These are phyloP conservation scores for Cynopterus brachyotis DNA, from an alignment of 2,113 vertebrate genomes.

Conservation along the genomic window DNA sequence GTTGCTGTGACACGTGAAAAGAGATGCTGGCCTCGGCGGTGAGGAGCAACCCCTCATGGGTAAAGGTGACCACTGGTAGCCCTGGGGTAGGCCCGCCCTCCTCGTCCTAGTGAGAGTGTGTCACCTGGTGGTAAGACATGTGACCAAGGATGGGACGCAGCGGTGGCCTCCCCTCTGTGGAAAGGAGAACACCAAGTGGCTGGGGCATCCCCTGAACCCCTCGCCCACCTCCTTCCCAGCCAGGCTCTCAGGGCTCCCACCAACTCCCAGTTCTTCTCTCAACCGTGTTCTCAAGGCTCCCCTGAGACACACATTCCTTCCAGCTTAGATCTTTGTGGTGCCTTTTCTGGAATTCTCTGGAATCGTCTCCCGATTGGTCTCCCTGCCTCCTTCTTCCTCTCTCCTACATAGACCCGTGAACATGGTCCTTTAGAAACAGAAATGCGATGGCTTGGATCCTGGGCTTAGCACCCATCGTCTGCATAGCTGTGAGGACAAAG, in stretches of 20 bases:
- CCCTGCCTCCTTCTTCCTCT: neutral
- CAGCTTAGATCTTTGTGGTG: neutral
- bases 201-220: accelerated
- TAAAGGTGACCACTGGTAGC: neutral
- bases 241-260: accelerated
- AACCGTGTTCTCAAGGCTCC: neutral
- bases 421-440: neutral
- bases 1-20: too few species aligned
- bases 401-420: neutral
- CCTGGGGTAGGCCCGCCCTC: neutral
- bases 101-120: neutral
- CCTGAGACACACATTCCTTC: accelerated
- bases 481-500: neutral
- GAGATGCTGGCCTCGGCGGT: neutral
- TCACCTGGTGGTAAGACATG: accelerated
- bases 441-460: neutral
- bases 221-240: accelerated
- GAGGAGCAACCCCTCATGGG: neutral
- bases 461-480: neutral
- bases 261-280: neutral
- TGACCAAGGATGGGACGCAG: neutral
- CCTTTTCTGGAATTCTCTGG: neutral
- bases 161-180: neutral
- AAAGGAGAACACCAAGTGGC: accelerated
- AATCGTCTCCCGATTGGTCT: neutral